Base-by-base conservation (phyloP, 2,888 invertebrate genomes). In the Diplolepis rosae region DNA sequence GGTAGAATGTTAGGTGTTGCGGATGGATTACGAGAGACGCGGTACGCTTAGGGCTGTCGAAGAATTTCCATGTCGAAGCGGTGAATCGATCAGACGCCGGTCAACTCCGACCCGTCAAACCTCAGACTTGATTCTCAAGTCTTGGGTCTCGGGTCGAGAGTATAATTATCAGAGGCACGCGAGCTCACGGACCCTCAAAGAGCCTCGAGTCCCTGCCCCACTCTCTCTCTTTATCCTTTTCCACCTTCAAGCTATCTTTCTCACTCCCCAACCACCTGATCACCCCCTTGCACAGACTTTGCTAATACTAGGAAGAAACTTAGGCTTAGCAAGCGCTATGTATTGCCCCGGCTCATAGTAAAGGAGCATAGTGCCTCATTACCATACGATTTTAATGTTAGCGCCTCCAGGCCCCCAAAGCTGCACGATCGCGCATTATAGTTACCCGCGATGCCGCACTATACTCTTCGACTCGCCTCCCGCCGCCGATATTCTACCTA, bases 101-200 rank as follows among this genome's bases (percentile, higher is more conserved):
- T 87, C 87, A 87, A 86, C 86, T 84, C 77, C 86, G 86, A 86
- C 86, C 85, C 86, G 86, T 86, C 86, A 86, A 86, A 86, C 85
- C 82, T 81, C 80, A 83, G 83, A 83, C 84, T 82, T 81, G 84
- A 85, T 84, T 81, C 81, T 81, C 81, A 68, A 65, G 68, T 52
- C 71, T 71, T 77, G 72, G 75, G 81, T 77, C 82, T 78, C 79
- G 82, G 81, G 78, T 80, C 81, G 82, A 84, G 85, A 83, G 84
- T 86, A 85, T 86, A 87, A 86, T 87, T 86, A 87, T 86, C 83
- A 11, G 45, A 71, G 51, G 51, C 61, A 56, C 65, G 66, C 71
- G 71, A 73, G 52, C 42, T 74, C 65, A 72, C 67, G 71, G 69
- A 68, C 70, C 42, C 54, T 42, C 13, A 70, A 18, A 65, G 51